phyloP scores from a whole-genome alignment of 2,888 invertebrate species.

The Hanleya hanleyi region DNA sequence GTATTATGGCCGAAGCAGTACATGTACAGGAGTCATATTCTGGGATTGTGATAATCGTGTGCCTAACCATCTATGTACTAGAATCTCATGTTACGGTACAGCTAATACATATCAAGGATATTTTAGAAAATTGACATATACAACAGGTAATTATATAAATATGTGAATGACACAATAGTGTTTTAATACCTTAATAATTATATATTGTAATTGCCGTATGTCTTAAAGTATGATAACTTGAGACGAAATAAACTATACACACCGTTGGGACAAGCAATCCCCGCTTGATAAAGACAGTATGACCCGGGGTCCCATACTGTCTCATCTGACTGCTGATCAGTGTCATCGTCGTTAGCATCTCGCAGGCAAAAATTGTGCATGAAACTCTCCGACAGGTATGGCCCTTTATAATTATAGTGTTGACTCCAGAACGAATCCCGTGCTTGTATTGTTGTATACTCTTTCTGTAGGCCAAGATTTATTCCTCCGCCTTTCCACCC shows the following conservation, averaged over 20 bases:
- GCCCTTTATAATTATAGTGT: slow-evolving; percentile 1
- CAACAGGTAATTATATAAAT: too few species aligned
- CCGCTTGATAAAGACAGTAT: neutral
- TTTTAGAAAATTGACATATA: too few species aligned
- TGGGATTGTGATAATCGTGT: too few species aligned
- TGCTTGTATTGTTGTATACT: neutral
- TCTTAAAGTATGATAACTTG: neutral
- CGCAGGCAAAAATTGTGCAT: neutral
- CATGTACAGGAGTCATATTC: too few species aligned
- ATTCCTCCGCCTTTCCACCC: neutral
- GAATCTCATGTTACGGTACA: too few species aligned
- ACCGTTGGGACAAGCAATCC: neutral
- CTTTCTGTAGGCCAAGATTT: neutral
- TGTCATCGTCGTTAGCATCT: neutral
- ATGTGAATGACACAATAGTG: too few species aligned
- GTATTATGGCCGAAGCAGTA: too few species aligned
- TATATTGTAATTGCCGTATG: neutral
- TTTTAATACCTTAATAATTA: too few species aligned
- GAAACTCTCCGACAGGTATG: neutral
- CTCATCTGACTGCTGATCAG: neutral
- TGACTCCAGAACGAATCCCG: neutral
- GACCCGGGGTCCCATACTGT: neutral
- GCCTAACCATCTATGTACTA: too few species aligned
- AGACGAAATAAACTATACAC: neutral
- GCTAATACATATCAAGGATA: too few species aligned